Base-by-base conservation (phyloP, 2,888 invertebrate species). In the Cactoblastis cactorum region DNA sequence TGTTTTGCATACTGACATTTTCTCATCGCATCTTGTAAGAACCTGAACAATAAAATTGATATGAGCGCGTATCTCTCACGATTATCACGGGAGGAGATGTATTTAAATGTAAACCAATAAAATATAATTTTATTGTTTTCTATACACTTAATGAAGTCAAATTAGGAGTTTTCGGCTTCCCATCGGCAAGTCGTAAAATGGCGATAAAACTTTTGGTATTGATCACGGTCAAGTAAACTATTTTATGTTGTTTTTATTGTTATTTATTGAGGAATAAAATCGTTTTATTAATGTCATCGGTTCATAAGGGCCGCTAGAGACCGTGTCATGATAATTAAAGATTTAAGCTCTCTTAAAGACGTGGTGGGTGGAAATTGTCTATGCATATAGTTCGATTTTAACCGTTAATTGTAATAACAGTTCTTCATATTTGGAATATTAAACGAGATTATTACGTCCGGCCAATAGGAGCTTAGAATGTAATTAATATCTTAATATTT, bases 241-340 rank as follows among this genome's bases (percentile, higher is more conserved):
- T 87, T 88, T 87, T 80, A 88, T 84, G 81, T 75, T 74, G 66
- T 80, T 89, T 88, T 87, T 87, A 87, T 83, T 78, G 85, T 86
- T 86, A 87, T 89, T 89, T 86, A 87, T 88, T 69, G 81, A 62
- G 71, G 59, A 79, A 84, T 86, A 86, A 88, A 88, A 85, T 66
- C 57, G 65, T 75, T 79, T 84, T 81, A 80, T 85, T 75, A 78
- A 80, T 83, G 82, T 82, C 80, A 80, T 79, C 79, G 77, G 74
- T 69, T 77, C 67, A 59, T 67, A 68, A 67, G 72, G 67, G 65
- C 65, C 65, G 47, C 69, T 65, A 65, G 57, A 57, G 57, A 53
- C 58, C 32, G 39, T 52, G 46, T 38, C 52, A 51, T 46, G 51
- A 60, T 62, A 58, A 60, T 61, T 65, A 60, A 56, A 58, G 52